Conservation (phyloP, 1,140 invertebrate species). For the Fopius arisanus region DNA sequence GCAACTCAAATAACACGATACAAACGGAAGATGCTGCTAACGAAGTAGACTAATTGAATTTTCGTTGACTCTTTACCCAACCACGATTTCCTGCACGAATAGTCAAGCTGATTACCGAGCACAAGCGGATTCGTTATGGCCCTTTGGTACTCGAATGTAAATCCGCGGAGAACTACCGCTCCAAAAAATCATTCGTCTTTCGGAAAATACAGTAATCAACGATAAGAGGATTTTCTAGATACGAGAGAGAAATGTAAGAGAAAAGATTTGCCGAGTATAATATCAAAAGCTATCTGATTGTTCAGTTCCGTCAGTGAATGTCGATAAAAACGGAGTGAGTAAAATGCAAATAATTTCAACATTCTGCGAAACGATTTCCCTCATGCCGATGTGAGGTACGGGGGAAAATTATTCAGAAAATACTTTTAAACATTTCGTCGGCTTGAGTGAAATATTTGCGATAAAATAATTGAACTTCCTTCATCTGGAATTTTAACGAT, state of each 20-base stretch:
- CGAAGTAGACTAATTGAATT: conserved; percentile 26
- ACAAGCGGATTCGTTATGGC: conserved; percentile 17
- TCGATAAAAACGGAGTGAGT: not conserved
- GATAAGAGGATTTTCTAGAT: not conserved
- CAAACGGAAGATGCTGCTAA: conserved; percentile 12
- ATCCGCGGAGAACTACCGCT: not conserved
- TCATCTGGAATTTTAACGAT: too few relatives aligned
- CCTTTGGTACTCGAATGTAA: not conserved
- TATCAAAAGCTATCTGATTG: conserved; percentile 9
- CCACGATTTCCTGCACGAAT: not conserved
- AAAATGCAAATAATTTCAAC: not conserved
- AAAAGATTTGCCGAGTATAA: not conserved
- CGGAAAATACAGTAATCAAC: not conserved
- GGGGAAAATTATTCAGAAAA: not conserved
- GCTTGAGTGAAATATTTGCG: not conserved
- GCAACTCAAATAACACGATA: not conserved
- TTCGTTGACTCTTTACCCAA: not conserved
- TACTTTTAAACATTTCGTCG: not conserved
- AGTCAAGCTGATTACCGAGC: conserved; percentile 1
- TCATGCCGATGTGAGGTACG: not conserved
- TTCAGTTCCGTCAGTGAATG: not conserved
- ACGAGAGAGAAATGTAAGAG: not conserved
- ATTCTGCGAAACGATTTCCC: not conserved
- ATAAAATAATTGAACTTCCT: too few relatives aligned
- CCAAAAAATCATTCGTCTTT: not conserved